phyloP scores from a whole-genome alignment of 2,888 invertebrate species.

The Pomacea canaliculata region DNA sequence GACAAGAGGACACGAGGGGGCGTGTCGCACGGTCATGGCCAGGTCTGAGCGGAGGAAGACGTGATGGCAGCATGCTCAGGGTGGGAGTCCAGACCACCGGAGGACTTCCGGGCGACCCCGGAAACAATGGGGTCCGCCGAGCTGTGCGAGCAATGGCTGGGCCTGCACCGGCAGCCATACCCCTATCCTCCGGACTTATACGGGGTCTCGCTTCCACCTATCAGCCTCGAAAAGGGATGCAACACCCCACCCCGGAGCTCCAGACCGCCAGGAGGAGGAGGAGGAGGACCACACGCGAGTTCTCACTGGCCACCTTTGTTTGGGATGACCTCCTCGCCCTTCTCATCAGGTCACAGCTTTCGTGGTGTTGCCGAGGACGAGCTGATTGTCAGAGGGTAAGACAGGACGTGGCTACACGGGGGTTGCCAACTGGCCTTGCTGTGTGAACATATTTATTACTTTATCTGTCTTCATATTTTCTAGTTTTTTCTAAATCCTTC shows the following conservation, averaged over 20 bases:
- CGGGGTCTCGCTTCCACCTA: slow-evolving; percentile 10
- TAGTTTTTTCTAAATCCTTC: too few relatives aligned
- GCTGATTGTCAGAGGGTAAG: slow-evolving; percentile 25
- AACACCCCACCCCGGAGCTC: neutral
- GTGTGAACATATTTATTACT: too few relatives aligned
- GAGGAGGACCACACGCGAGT: neutral
- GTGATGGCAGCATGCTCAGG: slow-evolving; percentile 15
- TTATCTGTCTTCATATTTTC: too few relatives aligned
- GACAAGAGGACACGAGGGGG: too few relatives aligned
- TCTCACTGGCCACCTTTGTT: slow-evolving; percentile 8
- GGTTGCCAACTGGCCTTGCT: too few relatives aligned
- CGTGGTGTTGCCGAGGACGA: slow-evolving; percentile 1
- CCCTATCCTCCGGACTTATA: slow-evolving; percentile 11
- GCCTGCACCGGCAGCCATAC: slow-evolving; percentile 16
- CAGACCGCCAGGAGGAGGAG: neutral
- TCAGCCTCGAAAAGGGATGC: neutral
- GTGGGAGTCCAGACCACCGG: neutral
- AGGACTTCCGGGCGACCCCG: neutral
- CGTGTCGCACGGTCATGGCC: neutral
- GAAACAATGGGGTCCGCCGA: slow-evolving; percentile 7
- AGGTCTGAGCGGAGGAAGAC: neutral
- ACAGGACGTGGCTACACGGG: too few relatives aligned
- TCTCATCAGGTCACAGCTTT: slow-evolving; percentile 1
- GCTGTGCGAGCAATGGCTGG: slow-evolving; percentile 25
- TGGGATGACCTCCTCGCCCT: neutral